Percentiles rank a stretch among this genome's conserved stretches.
phyloP scores from a whole-genome alignment of 2,797 vertebrate genomes.

The Chrosomus eos region DNA sequence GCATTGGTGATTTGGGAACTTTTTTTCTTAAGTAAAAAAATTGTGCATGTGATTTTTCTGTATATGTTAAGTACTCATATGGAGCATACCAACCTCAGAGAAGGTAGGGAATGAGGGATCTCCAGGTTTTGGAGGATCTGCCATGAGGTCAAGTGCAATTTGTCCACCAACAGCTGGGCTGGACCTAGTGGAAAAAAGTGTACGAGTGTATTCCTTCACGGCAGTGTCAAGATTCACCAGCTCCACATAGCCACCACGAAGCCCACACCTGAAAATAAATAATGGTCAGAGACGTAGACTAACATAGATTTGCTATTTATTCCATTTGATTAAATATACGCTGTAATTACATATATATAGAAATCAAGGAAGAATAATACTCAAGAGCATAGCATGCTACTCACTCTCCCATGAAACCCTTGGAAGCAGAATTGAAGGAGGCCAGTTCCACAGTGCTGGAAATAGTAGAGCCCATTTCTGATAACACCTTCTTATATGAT shows the following conservation, averaged over 20 bases:
- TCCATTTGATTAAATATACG: background rate
- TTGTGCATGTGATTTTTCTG: background rate
- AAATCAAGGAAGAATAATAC: background rate
- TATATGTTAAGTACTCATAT: background rate
- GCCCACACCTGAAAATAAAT: slow-evolving; percentile 70
- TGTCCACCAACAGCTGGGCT: slow-evolving; percentile 66
- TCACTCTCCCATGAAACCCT: slow-evolving; percentile 88
- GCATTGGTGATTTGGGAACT: too few relatives aligned
- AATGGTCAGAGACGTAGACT: background rate
- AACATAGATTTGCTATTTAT: background rate
- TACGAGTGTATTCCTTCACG: slow-evolving; percentile 56
- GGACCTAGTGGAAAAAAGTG: slow-evolving; percentile 2
- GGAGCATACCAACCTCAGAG: slow-evolving; percentile 52
- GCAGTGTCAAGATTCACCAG: slow-evolving; percentile 75
- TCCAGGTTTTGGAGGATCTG: slow-evolving; percentile 71
- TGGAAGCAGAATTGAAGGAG: slow-evolving; percentile 89
- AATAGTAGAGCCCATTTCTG: slow-evolving; percentile 83
- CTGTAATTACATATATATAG: background rate
- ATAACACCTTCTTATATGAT: slow-evolving; percentile 88
- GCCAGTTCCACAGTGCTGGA: slow-evolving; percentile 80
- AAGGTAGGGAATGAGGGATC: slow-evolving; percentile 74
- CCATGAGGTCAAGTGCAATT: slow-evolving; percentile 75
- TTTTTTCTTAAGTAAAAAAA: background rate
- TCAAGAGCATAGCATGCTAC: slow-evolving; percentile 61
- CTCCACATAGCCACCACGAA: slow-evolving; percentile 78